A percentile compares a stretch with the other conserved stretches of the same genome.
These are phyloP conservation scores for Sclerurus mexicanus DNA, from an alignment of 2,113 vertebrate species.

Conservation along the genomic window DNA sequence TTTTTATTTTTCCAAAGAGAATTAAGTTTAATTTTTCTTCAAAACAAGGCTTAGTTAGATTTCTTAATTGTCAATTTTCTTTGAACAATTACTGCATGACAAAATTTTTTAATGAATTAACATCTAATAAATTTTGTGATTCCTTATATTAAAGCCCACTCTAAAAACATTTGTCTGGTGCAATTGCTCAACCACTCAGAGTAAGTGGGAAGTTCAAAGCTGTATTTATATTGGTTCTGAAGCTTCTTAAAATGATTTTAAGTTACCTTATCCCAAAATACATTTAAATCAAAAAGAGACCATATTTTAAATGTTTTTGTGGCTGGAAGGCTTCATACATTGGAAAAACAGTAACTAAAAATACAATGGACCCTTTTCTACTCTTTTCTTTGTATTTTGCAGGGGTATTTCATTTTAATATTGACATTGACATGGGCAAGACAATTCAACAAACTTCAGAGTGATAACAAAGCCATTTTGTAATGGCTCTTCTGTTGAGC, in stretches of 20 bases:
- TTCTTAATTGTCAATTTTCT: slow-evolving; percentile 57
- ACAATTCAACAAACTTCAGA: not conserved
- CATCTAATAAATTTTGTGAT: slow-evolving; percentile 23
- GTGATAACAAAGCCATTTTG: not conserved
- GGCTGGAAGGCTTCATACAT: not conserved
- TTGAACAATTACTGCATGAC: slow-evolving; percentile 20
- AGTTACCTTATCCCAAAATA: slow-evolving; percentile 21
- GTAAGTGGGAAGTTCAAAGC: slow-evolving; percentile 12
- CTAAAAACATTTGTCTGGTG: slow-evolving; percentile 15
- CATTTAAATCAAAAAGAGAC: not conserved
- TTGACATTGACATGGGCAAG: not conserved
- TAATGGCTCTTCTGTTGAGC: not conserved
- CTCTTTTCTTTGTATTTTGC: not conserved
- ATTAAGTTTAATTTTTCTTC: slow-evolving; percentile 43
- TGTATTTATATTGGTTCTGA: slow-evolving; percentile 20
- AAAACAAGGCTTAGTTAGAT: slow-evolving; percentile 21
- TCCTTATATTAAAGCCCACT: slow-evolving; percentile 14
- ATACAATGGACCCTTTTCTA: not conserved
- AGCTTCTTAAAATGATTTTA: not conserved
- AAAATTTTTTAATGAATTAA: slow-evolving; percentile 39
- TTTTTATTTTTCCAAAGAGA: not conserved
- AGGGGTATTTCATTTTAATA: not conserved
- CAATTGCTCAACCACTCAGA: slow-evolving; percentile 15
- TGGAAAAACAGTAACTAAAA: slow-evolving; percentile 6
- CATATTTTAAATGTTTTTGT: not conserved